phyloP scores from a whole-genome alignment of 2,113 vertebrate species.

The Sciurus niger region DNA sequence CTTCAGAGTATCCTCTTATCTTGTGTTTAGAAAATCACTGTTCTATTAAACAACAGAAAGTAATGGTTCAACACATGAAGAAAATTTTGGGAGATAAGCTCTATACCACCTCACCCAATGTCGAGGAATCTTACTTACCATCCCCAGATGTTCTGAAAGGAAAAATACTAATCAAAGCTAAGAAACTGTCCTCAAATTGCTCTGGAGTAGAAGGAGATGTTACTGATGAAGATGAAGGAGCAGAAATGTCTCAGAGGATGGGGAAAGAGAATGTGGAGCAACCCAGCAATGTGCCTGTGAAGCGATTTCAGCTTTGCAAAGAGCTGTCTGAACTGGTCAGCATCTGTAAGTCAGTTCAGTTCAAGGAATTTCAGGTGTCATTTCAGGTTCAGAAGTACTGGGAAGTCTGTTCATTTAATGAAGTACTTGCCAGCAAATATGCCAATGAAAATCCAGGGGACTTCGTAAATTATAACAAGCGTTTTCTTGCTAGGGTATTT shows the following conservation, averaged over 20 bases:
- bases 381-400: conserved; percentile 98
- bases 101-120: conserved; percentile 91
- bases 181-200: conserved; percentile 94
- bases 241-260: conserved; percentile 96
- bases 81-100: conserved; percentile 97
- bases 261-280: conserved; percentile 92
- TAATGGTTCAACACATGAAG: conserved; percentile 98
- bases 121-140: conserved; percentile 95
- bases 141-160: conserved; percentile 94
- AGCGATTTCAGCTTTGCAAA: conserved; percentile 96
- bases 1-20: conserved; percentile 97
- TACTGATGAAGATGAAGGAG: conserved; percentile 98
- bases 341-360: conserved; percentile 97
- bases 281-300: conserved; percentile 88
- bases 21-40: conserved; percentile 98
- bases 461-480: conserved; percentile 99
- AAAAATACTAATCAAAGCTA: conserved; percentile 96
- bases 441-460: conserved; percentile 97
- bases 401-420: conserved; percentile 99
- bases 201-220: conserved; percentile 95
- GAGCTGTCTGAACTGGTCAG: conserved; percentile 97
- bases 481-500: conserved; percentile 95
- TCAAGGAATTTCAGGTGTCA: conserved; percentile 96
- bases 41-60: conserved; percentile 96
- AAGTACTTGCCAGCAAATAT: conserved; percentile 96